Base-by-base conservation (phyloP, 2,888 invertebrate genomes). In the Nesidiocoris tenuis region DNA sequence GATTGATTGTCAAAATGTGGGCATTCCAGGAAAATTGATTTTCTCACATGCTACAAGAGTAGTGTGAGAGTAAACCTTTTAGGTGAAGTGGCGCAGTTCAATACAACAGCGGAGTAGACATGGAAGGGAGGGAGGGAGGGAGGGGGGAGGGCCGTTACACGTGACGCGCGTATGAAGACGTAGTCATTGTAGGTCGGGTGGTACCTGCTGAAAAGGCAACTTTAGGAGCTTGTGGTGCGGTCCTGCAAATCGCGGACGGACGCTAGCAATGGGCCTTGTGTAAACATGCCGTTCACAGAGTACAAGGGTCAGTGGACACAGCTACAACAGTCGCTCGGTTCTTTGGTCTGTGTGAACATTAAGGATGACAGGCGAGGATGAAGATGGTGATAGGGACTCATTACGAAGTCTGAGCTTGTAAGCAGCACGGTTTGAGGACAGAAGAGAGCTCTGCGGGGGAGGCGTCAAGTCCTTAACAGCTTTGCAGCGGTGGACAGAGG, bases 321-420 rank as follows among this genome's bases (percentile, higher is more conserved):
- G 39, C 39, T 39, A 39, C 39, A 39, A 39, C 39, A 39, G 39
- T 39, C 39, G 3, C 39, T 39, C 39, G 12, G 39, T 12, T 12
- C 39, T 39, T 39, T 7, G 39, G 39, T 39, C 39, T 39, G 39
- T n/a, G n/a, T 3, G 39, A 39, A 12, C 39, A 39, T 39, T 39
- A 39, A 39, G 39, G 39, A 21, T 24, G 25, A 25, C 64, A 17
- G 18, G 25, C 25, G 18, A 39, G 64, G 64, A 39, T 19, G 25
- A 18, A 3, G 39, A 39, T 39, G 65, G 39, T 25, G 65, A 16
- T 24, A 17, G 7, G 39, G 12, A 9, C 67, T 67, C 67, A 67
- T 67, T 67, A 67, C 67, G 67, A 67, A 67, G 67, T 67, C 67
- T 55, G 21, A 56, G 56, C 55, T 67, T 67, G 67, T 67, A 67